Conservation (phyloP, 2,113 vertebrate genomes). For the Lasiurus borealis region DNA sequence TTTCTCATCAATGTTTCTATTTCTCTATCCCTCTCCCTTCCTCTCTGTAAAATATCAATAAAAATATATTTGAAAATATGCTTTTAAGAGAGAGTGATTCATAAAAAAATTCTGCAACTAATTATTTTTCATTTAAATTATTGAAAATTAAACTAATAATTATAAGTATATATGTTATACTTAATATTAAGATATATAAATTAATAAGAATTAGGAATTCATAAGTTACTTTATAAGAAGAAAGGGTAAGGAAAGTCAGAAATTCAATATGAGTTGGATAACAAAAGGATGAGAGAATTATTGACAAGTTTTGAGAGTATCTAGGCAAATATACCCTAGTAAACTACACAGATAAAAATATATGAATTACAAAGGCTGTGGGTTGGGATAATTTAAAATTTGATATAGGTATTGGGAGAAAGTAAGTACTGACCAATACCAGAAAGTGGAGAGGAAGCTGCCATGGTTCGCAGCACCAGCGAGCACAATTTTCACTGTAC, state of each 20-base stretch:
- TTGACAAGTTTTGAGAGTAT: not conserved
- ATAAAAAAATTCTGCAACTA: conserved; percentile 4
- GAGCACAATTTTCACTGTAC: not conserved
- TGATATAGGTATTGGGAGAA: not conserved
- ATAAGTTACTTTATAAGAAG: conserved; percentile 51
- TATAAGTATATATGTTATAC: not conserved
- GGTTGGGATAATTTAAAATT: not conserved
- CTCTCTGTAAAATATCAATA: too few relatives aligned
- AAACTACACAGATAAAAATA: not conserved
- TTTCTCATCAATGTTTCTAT: too few relatives aligned
- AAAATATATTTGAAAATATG: too few relatives aligned
- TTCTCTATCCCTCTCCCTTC: too few relatives aligned
- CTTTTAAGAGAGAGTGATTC: not conserved
- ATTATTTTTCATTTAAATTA: conserved; percentile 29
- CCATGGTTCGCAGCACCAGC: not conserved
- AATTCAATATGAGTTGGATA: not conserved
- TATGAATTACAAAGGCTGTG: not conserved
- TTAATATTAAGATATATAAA: not conserved
- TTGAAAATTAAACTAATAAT: conserved; percentile 6
- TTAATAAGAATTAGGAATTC: conserved; percentile 28
- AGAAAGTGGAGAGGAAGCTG: not conserved
- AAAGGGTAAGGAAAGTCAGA: conserved; percentile 25
- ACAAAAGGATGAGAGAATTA: not conserved
- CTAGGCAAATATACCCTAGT: not conserved
- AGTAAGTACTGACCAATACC: not conserved